Conservation (phyloP, 1,140 invertebrate species). For the Drosophila tropicalis region DNA sequence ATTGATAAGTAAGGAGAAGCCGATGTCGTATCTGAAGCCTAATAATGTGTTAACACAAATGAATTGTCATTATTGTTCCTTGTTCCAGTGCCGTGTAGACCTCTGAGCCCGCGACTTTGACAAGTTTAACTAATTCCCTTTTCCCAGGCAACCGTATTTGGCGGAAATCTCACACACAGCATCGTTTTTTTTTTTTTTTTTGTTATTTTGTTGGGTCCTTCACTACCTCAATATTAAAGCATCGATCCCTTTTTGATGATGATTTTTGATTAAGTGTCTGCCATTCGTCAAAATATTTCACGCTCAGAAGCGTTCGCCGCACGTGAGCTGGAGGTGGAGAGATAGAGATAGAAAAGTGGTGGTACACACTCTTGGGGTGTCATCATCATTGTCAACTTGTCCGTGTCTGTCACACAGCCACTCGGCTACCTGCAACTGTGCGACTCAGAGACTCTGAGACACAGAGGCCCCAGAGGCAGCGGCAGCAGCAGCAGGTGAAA, state of each 20-base stretch:
- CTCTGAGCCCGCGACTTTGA: slow-evolving; percentile 17
- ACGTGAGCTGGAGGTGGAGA: slow-evolving; percentile 60
- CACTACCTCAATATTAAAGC: slow-evolving; percentile 74
- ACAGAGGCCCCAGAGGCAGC: slow-evolving; percentile 7
- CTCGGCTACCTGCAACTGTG: slow-evolving; percentile 79
- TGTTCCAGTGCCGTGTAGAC: slow-evolving; percentile 3
- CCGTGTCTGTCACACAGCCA: slow-evolving; percentile 43
- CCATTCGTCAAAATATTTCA: slow-evolving; percentile 83
- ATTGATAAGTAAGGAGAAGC: slow-evolving; percentile 46
- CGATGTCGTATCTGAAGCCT: slow-evolving; percentile 39
- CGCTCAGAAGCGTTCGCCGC: slow-evolving; percentile 54
- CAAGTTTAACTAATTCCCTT: slow-evolving; percentile 47
- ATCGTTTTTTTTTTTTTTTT: too few species aligned
- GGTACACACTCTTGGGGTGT: slow-evolving; percentile 23
- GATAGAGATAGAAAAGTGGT: slow-evolving; percentile 13
- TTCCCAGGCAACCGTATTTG: slow-evolving; percentile 35
- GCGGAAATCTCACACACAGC: slow-evolving; percentile 65
- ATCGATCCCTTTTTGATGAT: slow-evolving; percentile 80
- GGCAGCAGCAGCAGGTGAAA: slow-evolving; percentile 25
- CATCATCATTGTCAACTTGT: slow-evolving; percentile 61
- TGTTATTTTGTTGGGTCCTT: slow-evolving; percentile 39
- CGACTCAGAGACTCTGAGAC: slow-evolving; percentile 63
- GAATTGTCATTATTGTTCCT: slow-evolving; percentile 68
- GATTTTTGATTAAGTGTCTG: slow-evolving; percentile 82
- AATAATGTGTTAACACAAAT: slow-evolving; percentile 79